Evolutionary conservation across 1,140 invertebrate genomes (phyloP).

Genomic region (Ceratina japonica): DNA sequence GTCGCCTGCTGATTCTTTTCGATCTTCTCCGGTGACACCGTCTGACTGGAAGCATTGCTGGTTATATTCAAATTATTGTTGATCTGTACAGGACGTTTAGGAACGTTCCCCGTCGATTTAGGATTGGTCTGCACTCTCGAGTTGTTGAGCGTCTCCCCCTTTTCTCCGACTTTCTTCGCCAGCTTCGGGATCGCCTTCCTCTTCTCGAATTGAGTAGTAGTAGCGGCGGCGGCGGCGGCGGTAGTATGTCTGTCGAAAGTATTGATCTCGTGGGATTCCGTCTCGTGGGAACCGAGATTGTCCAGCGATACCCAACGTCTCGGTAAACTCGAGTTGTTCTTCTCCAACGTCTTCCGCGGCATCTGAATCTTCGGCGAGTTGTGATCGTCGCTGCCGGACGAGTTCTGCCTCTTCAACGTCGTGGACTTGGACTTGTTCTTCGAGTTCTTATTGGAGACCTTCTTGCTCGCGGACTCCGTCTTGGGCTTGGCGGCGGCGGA

Average conservation of each 20-base stretch:
- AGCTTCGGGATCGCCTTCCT: constrained; percentile 66
- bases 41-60: constrained; percentile 72
- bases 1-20: constrained; percentile 79
- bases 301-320: constrained; percentile 77
- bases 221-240: no score
- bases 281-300: constrained; percentile 71
- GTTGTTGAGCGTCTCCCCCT: constrained; percentile 70
- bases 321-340: constrained; percentile 71
- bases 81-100: constrained; percentile 74
- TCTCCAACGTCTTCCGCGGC: constrained; percentile 70
- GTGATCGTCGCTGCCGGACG: constrained; percentile 80
- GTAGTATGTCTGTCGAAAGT: constrained; percentile 70
- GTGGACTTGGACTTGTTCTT: constrained; percentile 74
- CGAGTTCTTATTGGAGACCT: constrained; percentile 67
- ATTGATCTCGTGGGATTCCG: constrained; percentile 68
- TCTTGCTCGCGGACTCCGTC: constrained; percentile 69
- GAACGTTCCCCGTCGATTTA: constrained; percentile 63
- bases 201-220: constrained; percentile 75
- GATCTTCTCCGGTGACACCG: constrained; percentile 68
- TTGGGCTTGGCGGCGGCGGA: no score
- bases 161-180: constrained; percentile 67
- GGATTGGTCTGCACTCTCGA: constrained; percentile 70
- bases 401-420: constrained; percentile 78
- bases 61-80: constrained; percentile 77
- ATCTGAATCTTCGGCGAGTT: constrained; percentile 76